Percentiles rank a stretch among this genome's conserved stretches.
Conservation (phyloP, 2,888 invertebrate genomes). For the Syrista parreyssii region DNA sequence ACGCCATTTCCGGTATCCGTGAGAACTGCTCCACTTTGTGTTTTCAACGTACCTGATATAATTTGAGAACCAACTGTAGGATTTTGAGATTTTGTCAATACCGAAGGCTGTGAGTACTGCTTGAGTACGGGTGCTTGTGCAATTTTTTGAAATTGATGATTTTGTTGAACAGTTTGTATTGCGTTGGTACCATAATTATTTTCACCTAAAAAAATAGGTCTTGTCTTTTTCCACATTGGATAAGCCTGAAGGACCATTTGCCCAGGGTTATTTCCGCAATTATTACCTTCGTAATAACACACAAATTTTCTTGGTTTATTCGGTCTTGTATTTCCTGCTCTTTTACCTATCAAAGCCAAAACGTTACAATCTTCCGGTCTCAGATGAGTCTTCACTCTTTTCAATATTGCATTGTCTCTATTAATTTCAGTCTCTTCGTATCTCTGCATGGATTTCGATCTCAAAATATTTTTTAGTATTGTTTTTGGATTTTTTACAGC, state of each 20-base stretch:
- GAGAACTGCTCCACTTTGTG: neutral
- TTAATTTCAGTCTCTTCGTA: slow-evolving; percentile 1
- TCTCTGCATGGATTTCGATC: slow-evolving; percentile 17
- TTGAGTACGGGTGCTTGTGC: neutral
- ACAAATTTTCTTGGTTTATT: slow-evolving; percentile 33
- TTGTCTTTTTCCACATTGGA: slow-evolving; percentile 2
- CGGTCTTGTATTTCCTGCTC: neutral
- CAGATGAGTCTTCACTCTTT: slow-evolving; percentile 8
- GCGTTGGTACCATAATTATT: neutral
- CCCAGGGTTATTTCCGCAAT: slow-evolving; percentile 15
- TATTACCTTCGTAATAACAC: slow-evolving; percentile 40
- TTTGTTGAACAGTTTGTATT: neutral
- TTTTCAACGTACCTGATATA: neutral
- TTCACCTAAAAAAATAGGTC: neutral
- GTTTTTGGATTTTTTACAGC: slow-evolving; percentile 16
- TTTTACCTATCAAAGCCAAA: slow-evolving; percentile 15
- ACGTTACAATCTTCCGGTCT: slow-evolving; percentile 13
- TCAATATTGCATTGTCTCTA: neutral
- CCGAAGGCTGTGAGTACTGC: neutral
- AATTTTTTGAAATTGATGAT: neutral
- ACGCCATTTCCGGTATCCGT: neutral
- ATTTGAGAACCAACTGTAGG: neutral
- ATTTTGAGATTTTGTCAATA: neutral
- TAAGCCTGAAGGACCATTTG: slow-evolving; percentile 12
- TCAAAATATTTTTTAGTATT: slow-evolving; percentile 17